Conservation (phyloP, 2,888 invertebrate species). For the Cantharis rufa region DNA sequence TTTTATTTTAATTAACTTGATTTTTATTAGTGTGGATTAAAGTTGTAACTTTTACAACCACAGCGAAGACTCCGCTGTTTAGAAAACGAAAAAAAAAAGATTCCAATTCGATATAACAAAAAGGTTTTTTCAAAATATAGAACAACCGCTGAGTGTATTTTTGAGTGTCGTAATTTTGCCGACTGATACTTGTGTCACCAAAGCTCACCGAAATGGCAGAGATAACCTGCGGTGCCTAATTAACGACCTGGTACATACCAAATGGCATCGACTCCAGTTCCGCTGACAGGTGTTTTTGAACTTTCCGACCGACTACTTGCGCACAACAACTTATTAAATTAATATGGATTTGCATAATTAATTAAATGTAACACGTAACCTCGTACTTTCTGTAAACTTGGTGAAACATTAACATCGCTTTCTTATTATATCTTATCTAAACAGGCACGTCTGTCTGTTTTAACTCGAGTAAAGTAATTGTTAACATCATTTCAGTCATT, state of each 20-base stretch:
- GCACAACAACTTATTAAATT: slow-evolving; percentile 26
- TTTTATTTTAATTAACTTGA: background rate
- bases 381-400: background rate
- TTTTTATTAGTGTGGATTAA: background rate
- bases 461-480: background rate
- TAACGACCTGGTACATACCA: slow-evolving; percentile 23
- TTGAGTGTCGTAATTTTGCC: background rate
- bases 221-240: slow-evolving; percentile 22
- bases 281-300: slow-evolving; percentile 31
- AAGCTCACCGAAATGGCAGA: slow-evolving; percentile 10
- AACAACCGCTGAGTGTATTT: background rate
- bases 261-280: slow-evolving; percentile 26
- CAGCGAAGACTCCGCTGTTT: background rate
- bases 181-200: slow-evolving; percentile 7
- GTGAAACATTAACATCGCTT: slow-evolving; percentile 7
- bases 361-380: slow-evolving; percentile 24
- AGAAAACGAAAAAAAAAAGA: background rate
- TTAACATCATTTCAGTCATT: background rate
- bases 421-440: background rate
- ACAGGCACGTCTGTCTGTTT: background rate
- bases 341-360: slow-evolving; percentile 32
- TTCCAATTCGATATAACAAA: background rate
- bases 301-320: slow-evolving; percentile 27
- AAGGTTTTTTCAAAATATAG: background rate
- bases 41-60: background rate